phyloP scores from a whole-genome alignment of 2,888 invertebrate species.

The Eupithecia subfuscata region DNA sequence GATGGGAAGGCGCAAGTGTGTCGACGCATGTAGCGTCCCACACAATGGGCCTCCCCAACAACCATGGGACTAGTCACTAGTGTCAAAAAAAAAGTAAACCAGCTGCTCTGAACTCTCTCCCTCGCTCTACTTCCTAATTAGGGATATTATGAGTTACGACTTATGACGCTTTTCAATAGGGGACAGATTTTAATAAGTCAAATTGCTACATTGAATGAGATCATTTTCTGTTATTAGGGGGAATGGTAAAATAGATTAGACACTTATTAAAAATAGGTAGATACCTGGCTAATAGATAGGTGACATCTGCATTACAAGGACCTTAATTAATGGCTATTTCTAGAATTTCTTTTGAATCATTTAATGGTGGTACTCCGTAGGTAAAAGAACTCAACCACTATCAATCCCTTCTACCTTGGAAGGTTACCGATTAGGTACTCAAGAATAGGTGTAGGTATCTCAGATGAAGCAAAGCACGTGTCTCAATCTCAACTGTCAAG shows the following conservation, averaged over 20 bases:
- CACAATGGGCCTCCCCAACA: too few species aligned
- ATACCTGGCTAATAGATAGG: neutral
- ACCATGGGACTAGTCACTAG: too few species aligned
- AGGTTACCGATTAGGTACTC: too few species aligned
- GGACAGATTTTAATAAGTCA: conserved; percentile 64
- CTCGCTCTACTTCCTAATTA: conserved; percentile 59
- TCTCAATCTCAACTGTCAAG: too few species aligned
- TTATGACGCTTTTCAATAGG: conserved; percentile 61
- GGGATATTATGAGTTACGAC: conserved; percentile 62
- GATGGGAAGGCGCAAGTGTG: too few species aligned
- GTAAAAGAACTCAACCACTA: neutral
- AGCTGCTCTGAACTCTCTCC: conserved; percentile 30
- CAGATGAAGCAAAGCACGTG: neutral
- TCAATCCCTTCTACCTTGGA: too few species aligned
- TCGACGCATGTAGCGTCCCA: too few species aligned
- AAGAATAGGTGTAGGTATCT: neutral
- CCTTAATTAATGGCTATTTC: neutral
- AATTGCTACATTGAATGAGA: conserved; percentile 53
- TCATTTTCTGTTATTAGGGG: conserved; percentile 56
- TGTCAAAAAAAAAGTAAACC: too few species aligned
- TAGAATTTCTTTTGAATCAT: neutral
- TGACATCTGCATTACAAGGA: neutral
- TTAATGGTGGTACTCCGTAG: neutral
- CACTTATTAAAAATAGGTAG: conserved; percentile 10
- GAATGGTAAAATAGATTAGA: conserved; percentile 24